A percentile compares a stretch with the other conserved stretches of the same genome.
These are phyloP conservation scores for Typhlichthys eigenmanni DNA, from an alignment of 2,797 vertebrate genomes.

Conservation along the genomic window DNA sequence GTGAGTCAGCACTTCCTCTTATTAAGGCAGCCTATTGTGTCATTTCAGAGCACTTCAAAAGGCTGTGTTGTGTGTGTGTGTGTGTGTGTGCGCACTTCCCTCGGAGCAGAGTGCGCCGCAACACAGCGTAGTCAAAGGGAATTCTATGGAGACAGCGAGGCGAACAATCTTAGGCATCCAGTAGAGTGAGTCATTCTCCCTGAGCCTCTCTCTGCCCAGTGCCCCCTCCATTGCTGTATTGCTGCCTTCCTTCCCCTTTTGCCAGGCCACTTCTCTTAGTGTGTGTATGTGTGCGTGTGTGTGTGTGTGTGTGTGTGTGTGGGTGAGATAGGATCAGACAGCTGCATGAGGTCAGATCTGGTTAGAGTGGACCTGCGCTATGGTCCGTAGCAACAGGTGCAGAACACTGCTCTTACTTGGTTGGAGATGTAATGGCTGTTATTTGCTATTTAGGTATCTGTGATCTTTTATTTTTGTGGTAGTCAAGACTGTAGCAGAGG, in stretches of 20 bases:
- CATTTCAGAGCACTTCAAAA: constrained; percentile 46
- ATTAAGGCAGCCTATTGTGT: constrained; percentile 18
- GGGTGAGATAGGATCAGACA: background rate
- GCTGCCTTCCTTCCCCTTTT: constrained; percentile 10
- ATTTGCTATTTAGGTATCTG: too few species aligned
- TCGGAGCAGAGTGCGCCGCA: constrained; percentile 14
- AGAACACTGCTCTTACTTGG: background rate
- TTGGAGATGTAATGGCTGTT: background rate
- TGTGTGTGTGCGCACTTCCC: constrained; percentile 8
- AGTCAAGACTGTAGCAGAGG: too few species aligned
- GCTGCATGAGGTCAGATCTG: background rate
- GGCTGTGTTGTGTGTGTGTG: background rate
- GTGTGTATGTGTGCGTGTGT: background rate
- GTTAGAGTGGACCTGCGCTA: background rate
- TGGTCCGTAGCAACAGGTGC: background rate
- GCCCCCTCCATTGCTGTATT: constrained; percentile 20
- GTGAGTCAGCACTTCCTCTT: constrained; percentile 34
- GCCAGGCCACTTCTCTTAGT: constrained; percentile 2
- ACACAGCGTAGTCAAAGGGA: constrained; percentile 27
- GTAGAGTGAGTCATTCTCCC: constrained; percentile 30
- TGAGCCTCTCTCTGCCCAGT: constrained; percentile 22
- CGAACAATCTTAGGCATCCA: constrained; percentile 9
- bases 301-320: background rate
- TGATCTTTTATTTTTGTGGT: too few species aligned
- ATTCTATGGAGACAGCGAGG: constrained; percentile 21